phyloP scores from a whole-genome alignment of 2,888 invertebrate species.

The Oscheius sp. region DNA sequence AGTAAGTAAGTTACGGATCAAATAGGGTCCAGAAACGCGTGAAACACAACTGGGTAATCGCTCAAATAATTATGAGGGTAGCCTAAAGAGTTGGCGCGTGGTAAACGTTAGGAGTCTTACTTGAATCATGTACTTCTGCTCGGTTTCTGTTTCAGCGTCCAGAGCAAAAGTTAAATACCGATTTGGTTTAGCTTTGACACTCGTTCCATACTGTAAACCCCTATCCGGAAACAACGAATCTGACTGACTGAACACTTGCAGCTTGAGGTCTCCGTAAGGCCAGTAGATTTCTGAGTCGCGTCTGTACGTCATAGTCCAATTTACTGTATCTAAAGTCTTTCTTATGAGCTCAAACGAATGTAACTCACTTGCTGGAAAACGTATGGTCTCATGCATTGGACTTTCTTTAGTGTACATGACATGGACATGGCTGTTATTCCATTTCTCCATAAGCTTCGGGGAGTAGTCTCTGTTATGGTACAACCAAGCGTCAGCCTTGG shows the following conservation, averaged over 20 bases:
- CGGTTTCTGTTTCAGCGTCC: too few relatives aligned
- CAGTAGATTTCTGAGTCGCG: slow-evolving; percentile 50
- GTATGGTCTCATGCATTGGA: slow-evolving; percentile 15
- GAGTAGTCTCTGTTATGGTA: slow-evolving; percentile 22
- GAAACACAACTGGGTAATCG: too few relatives aligned
- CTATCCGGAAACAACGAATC: not conserved
- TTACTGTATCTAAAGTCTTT: slow-evolving; percentile 44
- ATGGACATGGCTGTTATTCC: not conserved
- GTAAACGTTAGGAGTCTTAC: too few relatives aligned
- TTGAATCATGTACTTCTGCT: too few relatives aligned
- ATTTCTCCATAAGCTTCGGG: not conserved
- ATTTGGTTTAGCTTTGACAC: too few relatives aligned
- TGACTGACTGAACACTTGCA: slow-evolving; percentile 17
- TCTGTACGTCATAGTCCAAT: slow-evolving; percentile 60
- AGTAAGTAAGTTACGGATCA: too few relatives aligned
- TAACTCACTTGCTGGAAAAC: slow-evolving; percentile 7
- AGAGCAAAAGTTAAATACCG: too few relatives aligned
- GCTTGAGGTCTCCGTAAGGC: slow-evolving; percentile 46
- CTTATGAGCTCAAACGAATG: not conserved
- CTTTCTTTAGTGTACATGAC: slow-evolving; percentile 30
- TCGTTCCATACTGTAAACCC: too few relatives aligned
- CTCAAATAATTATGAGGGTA: too few relatives aligned
- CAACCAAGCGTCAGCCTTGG: slow-evolving; percentile 5
- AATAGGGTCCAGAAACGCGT: too few relatives aligned
- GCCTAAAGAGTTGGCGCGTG: too few relatives aligned